These are phyloP conservation scores for Gadus chalcogrammus DNA, from an alignment of 2,113 vertebrate genomes.

Conservation along the genomic window DNA sequence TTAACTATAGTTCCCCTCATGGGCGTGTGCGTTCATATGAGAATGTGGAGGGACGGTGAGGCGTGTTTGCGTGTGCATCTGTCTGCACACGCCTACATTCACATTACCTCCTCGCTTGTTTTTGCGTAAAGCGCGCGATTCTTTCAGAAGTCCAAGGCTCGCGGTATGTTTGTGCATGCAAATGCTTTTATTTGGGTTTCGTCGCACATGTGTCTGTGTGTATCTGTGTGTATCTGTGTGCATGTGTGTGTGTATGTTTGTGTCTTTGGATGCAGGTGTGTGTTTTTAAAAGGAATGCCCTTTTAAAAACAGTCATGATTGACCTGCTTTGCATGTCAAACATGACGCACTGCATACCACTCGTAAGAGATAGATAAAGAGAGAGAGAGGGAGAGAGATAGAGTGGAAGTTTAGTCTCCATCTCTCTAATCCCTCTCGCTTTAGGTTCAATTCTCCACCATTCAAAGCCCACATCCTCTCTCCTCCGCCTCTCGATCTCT, in stretches of 20 bases:
- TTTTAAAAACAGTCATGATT: neutral
- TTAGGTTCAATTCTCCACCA: too few species aligned
- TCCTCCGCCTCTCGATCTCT: slow-evolving; percentile 13
- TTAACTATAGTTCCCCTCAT: too few species aligned
- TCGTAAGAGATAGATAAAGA: neutral
- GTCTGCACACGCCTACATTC: too few species aligned
- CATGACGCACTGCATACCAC: neutral
- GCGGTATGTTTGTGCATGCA: neutral
- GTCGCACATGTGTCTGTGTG: neutral
- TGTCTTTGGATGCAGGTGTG: neutral
- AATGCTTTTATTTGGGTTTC: neutral
- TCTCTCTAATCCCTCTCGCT: too few species aligned
- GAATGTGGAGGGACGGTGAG: too few species aligned
- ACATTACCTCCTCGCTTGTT: too few species aligned
- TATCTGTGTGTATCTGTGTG: neutral
- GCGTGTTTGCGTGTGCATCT: too few species aligned
- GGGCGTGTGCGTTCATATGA: too few species aligned
- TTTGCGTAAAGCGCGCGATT: too few species aligned
- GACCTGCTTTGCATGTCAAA: neutral
- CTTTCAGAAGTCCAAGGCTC: too few species aligned
- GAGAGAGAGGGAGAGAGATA: too few species aligned
- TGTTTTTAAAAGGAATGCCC: neutral
- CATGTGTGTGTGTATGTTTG: neutral
- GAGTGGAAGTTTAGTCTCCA: too few species aligned
- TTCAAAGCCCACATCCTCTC: neutral